These are phyloP conservation scores for Acromyrmex charruanus DNA, from an alignment of 1,140 invertebrate species.

Conservation along the genomic window DNA sequence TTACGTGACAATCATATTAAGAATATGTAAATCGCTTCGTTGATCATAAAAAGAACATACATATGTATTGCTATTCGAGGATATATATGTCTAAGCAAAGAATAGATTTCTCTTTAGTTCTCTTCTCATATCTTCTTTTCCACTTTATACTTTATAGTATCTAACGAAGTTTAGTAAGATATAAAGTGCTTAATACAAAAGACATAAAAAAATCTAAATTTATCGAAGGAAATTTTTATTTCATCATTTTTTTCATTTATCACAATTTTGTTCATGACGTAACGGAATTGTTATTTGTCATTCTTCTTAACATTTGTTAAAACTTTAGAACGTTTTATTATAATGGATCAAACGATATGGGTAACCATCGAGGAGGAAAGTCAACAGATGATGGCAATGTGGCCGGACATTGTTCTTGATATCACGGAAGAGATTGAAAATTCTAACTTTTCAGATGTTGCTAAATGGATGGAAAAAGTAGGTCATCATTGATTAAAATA, in stretches of 20 bases:
- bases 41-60: not conserved
- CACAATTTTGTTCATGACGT: not conserved
- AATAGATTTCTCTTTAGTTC: not conserved
- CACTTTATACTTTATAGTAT: not conserved
- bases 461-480: slow-evolving; percentile 93
- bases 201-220: not conserved
- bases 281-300: not conserved
- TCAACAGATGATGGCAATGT: slow-evolving; percentile 94
- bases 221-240: not conserved
- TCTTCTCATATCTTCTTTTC: not conserved
- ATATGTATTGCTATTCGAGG: not conserved
- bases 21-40: too few relatives aligned
- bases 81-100: not conserved
- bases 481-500: slow-evolving; percentile 65
- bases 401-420: slow-evolving; percentile 94
- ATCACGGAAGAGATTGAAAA: slow-evolving; percentile 91
- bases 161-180: not conserved
- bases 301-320: not conserved
- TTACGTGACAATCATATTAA: not conserved
- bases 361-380: slow-evolving; percentile 91
- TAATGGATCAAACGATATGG: slow-evolving; percentile 87
- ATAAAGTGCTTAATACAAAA: not conserved
- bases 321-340: slow-evolving; percentile 40
- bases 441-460: slow-evolving; percentile 91
- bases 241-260: not conserved